Evolutionary conservation across 1,140 invertebrate species (phyloP).

Genomic region (Drosophila pruinosa): DNA sequence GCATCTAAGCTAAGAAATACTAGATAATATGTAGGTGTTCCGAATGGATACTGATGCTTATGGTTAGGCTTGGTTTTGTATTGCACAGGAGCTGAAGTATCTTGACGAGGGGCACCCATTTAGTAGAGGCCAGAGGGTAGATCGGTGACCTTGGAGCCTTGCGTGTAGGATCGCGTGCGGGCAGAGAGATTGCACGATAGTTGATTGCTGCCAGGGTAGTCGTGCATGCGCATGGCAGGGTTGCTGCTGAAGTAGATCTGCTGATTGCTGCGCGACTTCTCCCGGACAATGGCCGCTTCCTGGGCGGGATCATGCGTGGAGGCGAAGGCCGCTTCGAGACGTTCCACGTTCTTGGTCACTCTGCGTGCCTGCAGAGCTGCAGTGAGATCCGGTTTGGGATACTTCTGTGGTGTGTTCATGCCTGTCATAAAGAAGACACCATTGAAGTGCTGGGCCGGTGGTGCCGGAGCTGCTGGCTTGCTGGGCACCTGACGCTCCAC

Average conservation of each 20-base stretch:
- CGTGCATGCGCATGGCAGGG: conserved; percentile 81
- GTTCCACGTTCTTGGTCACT: conserved; percentile 90
- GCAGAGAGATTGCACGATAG: conserved; percentile 43
- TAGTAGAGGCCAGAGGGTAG: conserved; percentile 89
- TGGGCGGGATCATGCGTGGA: conserved; percentile 85
- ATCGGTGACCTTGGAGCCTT: conserved; percentile 87
- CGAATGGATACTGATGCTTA: conserved; percentile 16
- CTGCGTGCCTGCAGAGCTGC: conserved; percentile 84
- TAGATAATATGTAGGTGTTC: conserved; percentile 12
- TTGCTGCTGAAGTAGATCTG: conserved; percentile 81
- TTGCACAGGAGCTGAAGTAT: conserved; percentile 53
- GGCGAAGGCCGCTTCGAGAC: conserved; percentile 86
- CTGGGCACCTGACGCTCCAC: conserved; percentile 21
- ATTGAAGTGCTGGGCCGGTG: conserved; percentile 83
- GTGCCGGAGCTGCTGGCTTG: conserved; percentile 50
- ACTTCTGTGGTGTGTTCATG: conserved; percentile 79
- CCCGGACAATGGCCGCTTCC: conserved; percentile 84
- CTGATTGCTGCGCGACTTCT: conserved; percentile 84
- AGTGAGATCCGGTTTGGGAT: conserved; percentile 83
- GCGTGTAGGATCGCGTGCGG: conserved; percentile 66
- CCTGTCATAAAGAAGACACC: conserved; percentile 83
- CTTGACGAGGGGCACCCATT: background rate
- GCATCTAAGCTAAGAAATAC: conserved; percentile 41
- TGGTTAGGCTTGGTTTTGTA: conserved; percentile 43
- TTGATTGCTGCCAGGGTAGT: conserved; percentile 34